Conservation (phyloP, 2,797 vertebrate species). For the Silurus lanzhouensis region DNA sequence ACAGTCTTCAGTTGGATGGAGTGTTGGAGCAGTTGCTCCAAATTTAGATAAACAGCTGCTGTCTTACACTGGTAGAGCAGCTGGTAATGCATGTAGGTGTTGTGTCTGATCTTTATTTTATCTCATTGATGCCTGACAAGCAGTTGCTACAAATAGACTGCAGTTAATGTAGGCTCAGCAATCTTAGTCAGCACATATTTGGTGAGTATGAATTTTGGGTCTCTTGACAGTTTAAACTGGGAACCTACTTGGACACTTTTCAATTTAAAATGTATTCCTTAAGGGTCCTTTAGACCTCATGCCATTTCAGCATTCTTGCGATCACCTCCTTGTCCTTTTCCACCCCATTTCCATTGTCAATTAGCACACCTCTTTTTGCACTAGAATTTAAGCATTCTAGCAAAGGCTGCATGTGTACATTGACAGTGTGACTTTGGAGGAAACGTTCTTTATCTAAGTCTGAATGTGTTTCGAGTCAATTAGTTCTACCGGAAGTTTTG, state of each 20-base stretch:
- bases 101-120: slow-evolving; percentile 29
- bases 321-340: background rate
- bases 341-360: background rate
- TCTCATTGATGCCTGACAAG: slow-evolving; percentile 30
- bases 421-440: background rate
- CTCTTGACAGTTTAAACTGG: background rate
- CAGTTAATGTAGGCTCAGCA: slow-evolving; percentile 25
- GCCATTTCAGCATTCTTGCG: background rate
- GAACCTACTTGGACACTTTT: background rate
- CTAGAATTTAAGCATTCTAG: background rate
- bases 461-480: background rate
- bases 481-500: background rate
- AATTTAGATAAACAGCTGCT: slow-evolving; percentile 26
- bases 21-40: slow-evolving; percentile 13
- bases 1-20: background rate
- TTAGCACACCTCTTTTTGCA: background rate
- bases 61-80: slow-evolving; percentile 1
- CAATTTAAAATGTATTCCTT: background rate
- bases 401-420: background rate
- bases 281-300: background rate
- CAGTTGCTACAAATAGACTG: slow-evolving; percentile 26
- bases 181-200: slow-evolving; percentile 17
- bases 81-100: slow-evolving; percentile 10
- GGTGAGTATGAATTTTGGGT: slow-evolving; percentile 12
- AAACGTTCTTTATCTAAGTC: background rate